Percentiles rank a stretch among this genome's conserved stretches.
Conservation (phyloP, 2,113 vertebrate species). For the Zingel zingel region DNA sequence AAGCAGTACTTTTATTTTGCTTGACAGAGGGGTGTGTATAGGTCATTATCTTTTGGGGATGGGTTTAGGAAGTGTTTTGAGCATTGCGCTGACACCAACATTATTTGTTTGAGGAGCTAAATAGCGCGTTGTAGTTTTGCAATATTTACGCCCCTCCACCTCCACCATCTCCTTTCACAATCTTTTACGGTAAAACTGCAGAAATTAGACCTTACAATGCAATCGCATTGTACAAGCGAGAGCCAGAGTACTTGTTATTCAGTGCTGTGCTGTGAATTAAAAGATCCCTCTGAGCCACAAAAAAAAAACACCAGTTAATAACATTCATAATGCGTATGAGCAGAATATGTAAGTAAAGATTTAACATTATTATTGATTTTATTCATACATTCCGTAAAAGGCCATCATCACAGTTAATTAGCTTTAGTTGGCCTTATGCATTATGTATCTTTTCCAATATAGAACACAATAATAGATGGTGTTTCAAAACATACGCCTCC, state of each 20-base stretch:
- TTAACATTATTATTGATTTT: constrained; percentile 75
- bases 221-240: constrained; percentile 25
- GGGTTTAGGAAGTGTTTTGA: constrained; percentile 34
- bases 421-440: constrained; percentile 69
- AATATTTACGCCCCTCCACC: constrained; percentile 20
- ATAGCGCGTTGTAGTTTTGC: constrained; percentile 50
- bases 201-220: constrained; percentile 27
- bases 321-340: constrained; percentile 52
- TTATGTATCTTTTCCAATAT: constrained; percentile 68
- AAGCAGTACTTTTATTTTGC: constrained; percentile 74
- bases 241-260: constrained; percentile 46
- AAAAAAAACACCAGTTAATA: constrained; percentile 34
- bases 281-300: constrained; percentile 43
- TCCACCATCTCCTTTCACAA: constrained; percentile 19
- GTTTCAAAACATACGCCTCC: constrained; percentile 47
- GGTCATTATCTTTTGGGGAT: constrained; percentile 63
- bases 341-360: constrained; percentile 57
- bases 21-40: constrained; percentile 68
- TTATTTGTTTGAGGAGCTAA: constrained; percentile 62
- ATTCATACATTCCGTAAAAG: constrained; percentile 74
- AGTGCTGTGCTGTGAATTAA: constrained; percentile 36
- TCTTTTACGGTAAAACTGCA: constrained; percentile 35
- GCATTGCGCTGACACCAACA: constrained; percentile 56
- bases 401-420: constrained; percentile 76
- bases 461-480: constrained; percentile 65